These are phyloP conservation scores for Teleogryllus occipitalis DNA, from an alignment of 1,140 invertebrate species.

Conservation along the genomic window DNA sequence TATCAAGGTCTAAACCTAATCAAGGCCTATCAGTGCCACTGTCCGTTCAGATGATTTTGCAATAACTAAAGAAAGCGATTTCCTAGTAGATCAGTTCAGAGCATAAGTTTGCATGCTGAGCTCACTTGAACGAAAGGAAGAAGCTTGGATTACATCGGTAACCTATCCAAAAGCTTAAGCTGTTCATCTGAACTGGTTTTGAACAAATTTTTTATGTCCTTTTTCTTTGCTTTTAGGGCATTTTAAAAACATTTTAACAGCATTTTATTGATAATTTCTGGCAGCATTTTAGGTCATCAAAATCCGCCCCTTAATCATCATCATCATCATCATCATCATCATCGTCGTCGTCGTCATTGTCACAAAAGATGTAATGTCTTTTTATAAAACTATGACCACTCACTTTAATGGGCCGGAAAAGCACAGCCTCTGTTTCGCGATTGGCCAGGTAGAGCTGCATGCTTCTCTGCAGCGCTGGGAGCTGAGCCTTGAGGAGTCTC, in stretches of 20 bases:
- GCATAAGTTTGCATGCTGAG: too few relatives aligned
- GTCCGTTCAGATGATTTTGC: too few relatives aligned
- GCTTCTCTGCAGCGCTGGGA: conserved; percentile 70
- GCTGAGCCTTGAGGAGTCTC: conserved; percentile 65
- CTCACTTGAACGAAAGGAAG: too few relatives aligned
- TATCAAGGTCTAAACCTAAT: too few relatives aligned
- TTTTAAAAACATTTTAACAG: not conserved
- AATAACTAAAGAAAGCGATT: too few relatives aligned
- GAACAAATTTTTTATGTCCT: not conserved
- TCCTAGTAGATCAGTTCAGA: too few relatives aligned
- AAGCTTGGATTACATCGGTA: too few relatives aligned
- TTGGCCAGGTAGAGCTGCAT: conserved; percentile 96
- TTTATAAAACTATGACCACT: not conserved
- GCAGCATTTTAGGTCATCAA: not conserved
- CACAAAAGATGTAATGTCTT: not conserved
- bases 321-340: not conserved
- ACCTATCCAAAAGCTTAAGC: too few relatives aligned
- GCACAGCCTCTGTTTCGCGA: conserved; percentile 89
- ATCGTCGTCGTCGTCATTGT: not conserved
- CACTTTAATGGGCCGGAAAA: conserved; percentile 86
- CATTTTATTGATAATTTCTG: not conserved
- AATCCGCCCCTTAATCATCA: not conserved
- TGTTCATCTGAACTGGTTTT: too few relatives aligned
- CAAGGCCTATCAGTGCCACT: too few relatives aligned
- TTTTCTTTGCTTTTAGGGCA: not conserved